Base-by-base conservation (phyloP, 2,888 invertebrate species). In the Eilema caniola region DNA sequence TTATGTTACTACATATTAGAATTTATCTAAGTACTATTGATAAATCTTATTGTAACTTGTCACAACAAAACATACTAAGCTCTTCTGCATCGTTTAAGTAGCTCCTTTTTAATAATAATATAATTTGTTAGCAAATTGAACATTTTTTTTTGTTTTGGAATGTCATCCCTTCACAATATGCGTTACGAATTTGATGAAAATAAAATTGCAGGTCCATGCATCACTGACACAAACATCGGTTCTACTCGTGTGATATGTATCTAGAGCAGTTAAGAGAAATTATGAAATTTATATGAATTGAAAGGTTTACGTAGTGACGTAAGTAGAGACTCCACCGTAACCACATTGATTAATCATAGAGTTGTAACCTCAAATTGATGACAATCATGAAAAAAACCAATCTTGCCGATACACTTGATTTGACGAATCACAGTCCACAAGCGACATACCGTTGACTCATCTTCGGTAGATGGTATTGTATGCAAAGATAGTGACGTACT, bases 391-490 rank as follows among this genome's bases (percentile, higher is more conserved):
- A 41, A 62, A n/a, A 62, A 47, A 28, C 47, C 63, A 20, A 14
- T 25, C 4, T 28, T 20, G n/a, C 53, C 47, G 53, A 33, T 61
- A 8, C 28, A n/a, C n/a, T 20, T 57, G 57, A 66, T 62, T 66
- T 62, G 47, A 70, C 31, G 67, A 67, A 70, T 41, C 53, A 28
- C 67, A 70, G 62, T 63, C 64, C 73, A 69, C 33, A 37, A 67
- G 67, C 61, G 66, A 69, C 74, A 67, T 56, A 75, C 79, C 71
- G 74, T 81, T 85, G 84, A 83, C 77, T 83, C 81, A 84, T 82
- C 67, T 69, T 78, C 73, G 71, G 70, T 67, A 66, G 62, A 73
- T 61, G 63, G 82, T 75, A 87, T 88, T 89, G 88, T 88, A 86
- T 87, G 86, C 84, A 79, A 86, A 87, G 70, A 66, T 77, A 71